Evolutionary conservation across 2,113 vertebrate genomes (phyloP).

Genomic region (Cranoglanis bouderius): DNA sequence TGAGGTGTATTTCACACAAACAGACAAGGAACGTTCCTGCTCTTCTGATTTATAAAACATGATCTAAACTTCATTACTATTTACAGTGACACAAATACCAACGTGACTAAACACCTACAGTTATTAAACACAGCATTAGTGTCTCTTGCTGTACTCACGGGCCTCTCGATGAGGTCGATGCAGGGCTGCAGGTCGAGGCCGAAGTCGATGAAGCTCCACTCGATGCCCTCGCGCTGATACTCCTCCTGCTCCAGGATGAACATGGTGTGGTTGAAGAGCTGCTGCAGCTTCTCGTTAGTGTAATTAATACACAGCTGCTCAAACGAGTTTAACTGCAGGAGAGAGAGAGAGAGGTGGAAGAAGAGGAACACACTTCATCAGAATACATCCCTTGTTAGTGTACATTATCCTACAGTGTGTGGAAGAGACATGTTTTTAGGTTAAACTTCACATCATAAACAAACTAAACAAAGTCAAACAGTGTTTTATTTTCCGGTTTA

Average conservation of each 20-base stretch:
- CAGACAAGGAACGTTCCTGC: too few species aligned
- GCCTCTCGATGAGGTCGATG: slow-evolving; percentile 68
- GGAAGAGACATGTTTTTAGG: not conserved
- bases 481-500: not conserved
- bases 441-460: too few species aligned
- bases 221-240: slow-evolving; percentile 96
- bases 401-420: not conserved
- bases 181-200: slow-evolving; percentile 96
- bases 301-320: slow-evolving; percentile 99
- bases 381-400: not conserved
- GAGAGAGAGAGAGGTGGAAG: not conserved
- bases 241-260: slow-evolving; percentile 99
- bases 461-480: too few species aligned
- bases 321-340: slow-evolving; percentile 90
- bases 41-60: too few species aligned
- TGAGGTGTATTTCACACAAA: too few species aligned
- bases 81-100: too few species aligned
- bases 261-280: slow-evolving; percentile 99
- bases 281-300: slow-evolving; percentile 98
- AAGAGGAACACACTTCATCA: not conserved
- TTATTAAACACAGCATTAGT: slow-evolving; percentile 84
- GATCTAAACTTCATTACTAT: too few species aligned
- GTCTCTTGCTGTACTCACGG: slow-evolving; percentile 49
- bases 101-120: too few species aligned
- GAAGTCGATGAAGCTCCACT: slow-evolving; percentile 99